A percentile compares a stretch with the other conserved stretches of the same genome.
Conservation (phyloP, 2,888 invertebrate genomes). For the Petrolisthes manimaculis region DNA sequence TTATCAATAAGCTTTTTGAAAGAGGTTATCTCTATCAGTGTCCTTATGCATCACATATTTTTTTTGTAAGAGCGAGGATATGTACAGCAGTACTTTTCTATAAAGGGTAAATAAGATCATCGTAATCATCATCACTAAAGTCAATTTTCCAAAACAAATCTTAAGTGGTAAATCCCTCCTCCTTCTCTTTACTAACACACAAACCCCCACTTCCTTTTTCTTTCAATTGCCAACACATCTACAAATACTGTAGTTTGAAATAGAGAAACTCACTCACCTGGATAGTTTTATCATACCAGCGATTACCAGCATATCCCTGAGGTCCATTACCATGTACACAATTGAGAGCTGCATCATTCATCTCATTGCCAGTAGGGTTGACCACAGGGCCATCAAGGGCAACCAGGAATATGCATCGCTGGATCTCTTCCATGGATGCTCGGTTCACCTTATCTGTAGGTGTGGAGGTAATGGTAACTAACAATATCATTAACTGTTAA, state of each 20-base stretch:
- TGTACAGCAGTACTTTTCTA: too few relatives aligned
- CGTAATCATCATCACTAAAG: too few relatives aligned
- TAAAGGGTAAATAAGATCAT: too few relatives aligned
- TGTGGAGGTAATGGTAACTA: background rate
- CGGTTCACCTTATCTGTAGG: conserved; percentile 68
- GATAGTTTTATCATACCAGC: conserved; percentile 73
- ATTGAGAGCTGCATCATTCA: conserved; percentile 68
- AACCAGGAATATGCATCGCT: conserved; percentile 72
- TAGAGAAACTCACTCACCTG: conserved; percentile 70
- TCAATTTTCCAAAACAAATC: too few relatives aligned
- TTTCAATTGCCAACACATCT: too few relatives aligned
- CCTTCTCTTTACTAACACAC: background rate
- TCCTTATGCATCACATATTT: too few relatives aligned
- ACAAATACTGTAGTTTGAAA: too few relatives aligned
- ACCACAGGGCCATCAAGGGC: conserved; percentile 71
- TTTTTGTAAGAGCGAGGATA: too few relatives aligned
- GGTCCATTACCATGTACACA: conserved; percentile 73
- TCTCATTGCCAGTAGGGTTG: conserved; percentile 50
- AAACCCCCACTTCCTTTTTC: too few relatives aligned
- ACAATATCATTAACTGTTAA: background rate
- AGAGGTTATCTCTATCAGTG: too few relatives aligned
- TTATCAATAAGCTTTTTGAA: too few relatives aligned
- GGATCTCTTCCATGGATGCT: conserved; percentile 70
- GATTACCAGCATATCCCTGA: conserved; percentile 71
- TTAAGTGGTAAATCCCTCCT: background rate